Percentiles rank a stretch among this genome's conserved stretches.
Conservation (phyloP, 2,113 vertebrate species). For the Petroica traversi region DNA sequence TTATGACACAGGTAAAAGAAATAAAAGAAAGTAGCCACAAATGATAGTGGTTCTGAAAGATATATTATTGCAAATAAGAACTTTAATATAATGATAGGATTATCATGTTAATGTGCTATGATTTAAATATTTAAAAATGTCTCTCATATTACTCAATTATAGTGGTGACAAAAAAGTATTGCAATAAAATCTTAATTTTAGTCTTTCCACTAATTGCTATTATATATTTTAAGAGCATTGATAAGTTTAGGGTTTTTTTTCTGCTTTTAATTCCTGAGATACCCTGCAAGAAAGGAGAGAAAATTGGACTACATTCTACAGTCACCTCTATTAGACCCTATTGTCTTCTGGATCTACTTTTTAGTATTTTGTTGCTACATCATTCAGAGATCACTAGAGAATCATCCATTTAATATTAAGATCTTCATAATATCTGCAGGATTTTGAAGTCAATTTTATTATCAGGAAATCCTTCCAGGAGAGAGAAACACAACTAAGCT, state of each 20-base stretch:
- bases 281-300: neutral
- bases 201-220: neutral
- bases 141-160: neutral
- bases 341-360: neutral
- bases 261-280: neutral
- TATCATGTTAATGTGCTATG: neutral
- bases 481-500: neutral
- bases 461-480: neutral
- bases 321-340: neutral
- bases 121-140: neutral
- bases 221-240: neutral
- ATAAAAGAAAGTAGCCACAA: neutral
- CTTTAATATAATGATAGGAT: neutral
- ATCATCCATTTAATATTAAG: neutral
- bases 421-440: neutral
- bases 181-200: neutral
- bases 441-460: neutral
- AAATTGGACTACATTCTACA: neutral
- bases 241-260: rapidly evolving
- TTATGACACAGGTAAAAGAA: neutral
- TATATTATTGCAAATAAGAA: neutral
- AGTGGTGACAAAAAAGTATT: neutral
- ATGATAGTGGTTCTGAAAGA: neutral
- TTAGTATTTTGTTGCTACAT: neutral
- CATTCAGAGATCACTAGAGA: neutral